Conservation (phyloP, 2,888 invertebrate genomes). For the Cephus rjabovi region DNA sequence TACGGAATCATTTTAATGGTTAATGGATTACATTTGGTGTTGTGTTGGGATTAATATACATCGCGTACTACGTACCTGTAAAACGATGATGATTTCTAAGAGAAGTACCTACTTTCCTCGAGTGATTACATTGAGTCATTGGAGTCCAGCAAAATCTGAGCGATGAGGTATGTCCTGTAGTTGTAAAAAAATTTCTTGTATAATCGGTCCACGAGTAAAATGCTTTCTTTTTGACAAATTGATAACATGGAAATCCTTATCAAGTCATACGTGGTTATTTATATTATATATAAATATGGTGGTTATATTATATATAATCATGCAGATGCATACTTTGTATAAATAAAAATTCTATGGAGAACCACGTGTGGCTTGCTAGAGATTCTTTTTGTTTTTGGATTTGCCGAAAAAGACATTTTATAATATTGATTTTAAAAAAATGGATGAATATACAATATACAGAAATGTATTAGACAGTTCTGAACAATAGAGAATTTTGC, state of each 20-base stretch:
- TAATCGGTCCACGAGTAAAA: background rate
- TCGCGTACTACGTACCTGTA: background rate
- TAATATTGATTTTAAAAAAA: background rate
- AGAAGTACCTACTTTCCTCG: background rate
- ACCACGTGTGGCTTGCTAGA: background rate
- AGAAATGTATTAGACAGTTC: background rate
- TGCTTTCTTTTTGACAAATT: background rate
- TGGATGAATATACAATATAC: background rate
- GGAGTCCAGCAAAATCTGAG: background rate
- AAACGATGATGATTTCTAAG: background rate
- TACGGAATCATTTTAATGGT: background rate
- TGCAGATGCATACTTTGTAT: background rate
- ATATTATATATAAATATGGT: background rate
- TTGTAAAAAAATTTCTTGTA: background rate
- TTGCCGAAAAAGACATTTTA: background rate
- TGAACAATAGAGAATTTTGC: background rate
- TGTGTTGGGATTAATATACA: constrained; percentile 7
- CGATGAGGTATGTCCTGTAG: background rate
- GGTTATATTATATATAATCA: no score
- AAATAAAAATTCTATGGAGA: background rate
- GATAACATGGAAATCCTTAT: background rate
- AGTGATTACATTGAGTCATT: background rate
- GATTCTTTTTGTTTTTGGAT: background rate
- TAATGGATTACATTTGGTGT: constrained; percentile 9
- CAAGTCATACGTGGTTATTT: background rate